A percentile compares a stretch with the other conserved stretches of the same genome.
phyloP scores from a whole-genome alignment of 2,888 invertebrate genomes.

The Desoria tigrina region DNA sequence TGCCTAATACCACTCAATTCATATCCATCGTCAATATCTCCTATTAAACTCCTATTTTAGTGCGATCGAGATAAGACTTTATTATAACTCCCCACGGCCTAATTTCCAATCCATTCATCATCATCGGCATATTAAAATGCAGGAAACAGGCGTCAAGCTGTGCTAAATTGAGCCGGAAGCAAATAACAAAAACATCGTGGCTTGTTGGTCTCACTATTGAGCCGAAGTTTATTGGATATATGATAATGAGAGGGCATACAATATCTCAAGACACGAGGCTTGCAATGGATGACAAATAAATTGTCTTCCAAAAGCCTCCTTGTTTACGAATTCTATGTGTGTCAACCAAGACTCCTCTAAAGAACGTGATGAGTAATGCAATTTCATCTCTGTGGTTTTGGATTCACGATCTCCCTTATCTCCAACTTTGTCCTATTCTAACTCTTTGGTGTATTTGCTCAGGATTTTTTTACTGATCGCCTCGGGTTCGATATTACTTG shows the following conservation, averaged over 20 bases:
- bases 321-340: constrained; percentile 9
- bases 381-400: constrained; percentile 6
- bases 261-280: not conserved
- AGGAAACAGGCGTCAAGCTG: constrained; percentile 22
- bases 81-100: no score
- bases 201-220: constrained; percentile 24
- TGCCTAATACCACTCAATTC: no score
- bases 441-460: not conserved
- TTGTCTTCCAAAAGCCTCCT: not conserved
- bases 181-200: constrained; percentile 15
- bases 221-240: not conserved
- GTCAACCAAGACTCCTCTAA: constrained; percentile 5
- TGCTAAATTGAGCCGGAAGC: constrained; percentile 13
- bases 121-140: not conserved
- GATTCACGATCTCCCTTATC: constrained; percentile 1
- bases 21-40: no score
- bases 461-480: not conserved
- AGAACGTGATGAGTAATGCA: constrained; percentile 27
- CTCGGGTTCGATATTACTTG: not conserved
- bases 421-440: not conserved
- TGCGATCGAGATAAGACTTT: no score
- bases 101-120: not conserved
- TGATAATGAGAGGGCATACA: not conserved
- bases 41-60: no score
- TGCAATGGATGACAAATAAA: not conserved